Evolutionary conservation across 2,113 vertebrate species (phyloP), one percentile per base, ranked within the genome.

Genomic region (Saguinus imperator): DNA sequence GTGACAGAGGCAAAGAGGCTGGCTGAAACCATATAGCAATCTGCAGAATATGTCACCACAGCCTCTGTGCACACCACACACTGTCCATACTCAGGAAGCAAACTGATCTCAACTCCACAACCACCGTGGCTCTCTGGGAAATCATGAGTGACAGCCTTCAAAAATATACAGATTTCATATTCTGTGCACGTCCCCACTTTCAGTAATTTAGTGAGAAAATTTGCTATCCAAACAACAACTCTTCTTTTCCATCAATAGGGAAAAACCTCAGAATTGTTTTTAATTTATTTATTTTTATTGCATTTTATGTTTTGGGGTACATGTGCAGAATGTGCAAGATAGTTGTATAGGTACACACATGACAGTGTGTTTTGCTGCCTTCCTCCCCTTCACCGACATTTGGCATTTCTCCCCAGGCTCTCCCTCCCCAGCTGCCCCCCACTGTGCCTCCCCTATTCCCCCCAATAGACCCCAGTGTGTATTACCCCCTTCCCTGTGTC

Each of bases 1-100:
- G 20, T 16, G 11, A 13, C 23, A 25, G 50, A 45, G 8, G 5
- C 57, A 68, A 80, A 95, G 2, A 6, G 2, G 6, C 55, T 81
- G 66, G 37, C 3, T 75, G 16, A 79, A 35, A 32, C 68, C 43
- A 3, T 6, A 12, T 1, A 72, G 17, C 4, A 72, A 27, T 68
- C 11, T 52, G 3, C 21, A 80, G 37, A 83, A 61, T 32, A 61
- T 25, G 76, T 29, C 3, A 43, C 43, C 9, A 8, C 1, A 4
- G 27, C 0, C 4, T 50, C 35, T 45, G 12, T n/a, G 21, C 35
- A 72, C 3, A 55, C 17, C 9, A 21, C 0, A 0, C 29, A 20
- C 17, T 25, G 0, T 27, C 23, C 35, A 37, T 5, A 45, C 5
- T 35, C 48, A 70, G 32, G 70, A 58, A 37, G 3, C 6, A 17